These are phyloP conservation scores for Ailurus styani DNA, from an alignment of 2,113 vertebrate genomes.

Conservation along the genomic window DNA sequence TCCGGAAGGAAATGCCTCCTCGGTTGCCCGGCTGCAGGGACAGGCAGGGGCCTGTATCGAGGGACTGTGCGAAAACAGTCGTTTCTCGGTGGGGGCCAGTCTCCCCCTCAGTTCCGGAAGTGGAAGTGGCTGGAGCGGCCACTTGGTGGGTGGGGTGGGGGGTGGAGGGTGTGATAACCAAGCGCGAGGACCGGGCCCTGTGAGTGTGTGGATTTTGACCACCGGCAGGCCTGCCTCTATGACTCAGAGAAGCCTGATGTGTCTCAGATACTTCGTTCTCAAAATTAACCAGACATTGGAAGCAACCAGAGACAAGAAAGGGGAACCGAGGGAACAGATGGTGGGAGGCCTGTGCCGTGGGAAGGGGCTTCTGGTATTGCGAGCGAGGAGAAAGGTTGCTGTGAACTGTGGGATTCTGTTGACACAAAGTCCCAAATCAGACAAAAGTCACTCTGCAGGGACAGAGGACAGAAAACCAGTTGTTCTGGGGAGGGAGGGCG, in stretches of 20 bases:
- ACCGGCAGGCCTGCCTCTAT: too few species aligned
- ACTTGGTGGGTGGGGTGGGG: not conserved
- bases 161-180: not conserved
- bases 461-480: not conserved
- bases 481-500: not conserved
- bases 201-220: too few species aligned
- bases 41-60: rapidly evolving
- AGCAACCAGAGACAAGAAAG: not conserved
- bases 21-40: not conserved
- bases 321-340: not conserved
- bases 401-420: rapidly evolving
- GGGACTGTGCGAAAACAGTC: not conserved
- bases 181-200: not conserved
- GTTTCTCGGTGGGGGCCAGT: not conserved
- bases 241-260: not conserved
- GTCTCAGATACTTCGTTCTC: not conserved
- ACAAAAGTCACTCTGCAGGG: not conserved
- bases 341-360: not conserved
- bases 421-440: not conserved
- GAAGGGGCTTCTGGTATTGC: not conserved
- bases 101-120: too few species aligned
- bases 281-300: not conserved
- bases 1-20: not conserved
- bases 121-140: not conserved
- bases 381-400: not conserved